Percentiles rank a stretch among this genome's conserved stretches.
Evolutionary conservation across 1,140 invertebrate genomes (phyloP).

Genomic region (roundworm (Caenorhabditis elegans)): WBcel235 BX284602.5:15162001-15162500

Average conservation of each 20-base stretch:
- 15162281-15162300: conserved; percentile 60
- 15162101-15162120: conserved; percentile 59
- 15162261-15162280: conserved; percentile 59
- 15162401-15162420: conserved; percentile 61
- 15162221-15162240: background rate
- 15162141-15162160: conserved; percentile 60
- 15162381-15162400: conserved; percentile 62
- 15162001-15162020: conserved; percentile 59
- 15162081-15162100: conserved; percentile 44
- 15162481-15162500: conserved; percentile 46
- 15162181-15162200: conserved; percentile 29
- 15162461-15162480: conserved; percentile 64
- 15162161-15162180: conserved; percentile 62
- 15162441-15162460: conserved; percentile 62
- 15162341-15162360: conserved; percentile 59
- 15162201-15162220: background rate
- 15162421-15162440: conserved; percentile 62
- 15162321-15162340: conserved; percentile 62
- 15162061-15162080: conserved; percentile 50
- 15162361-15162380: conserved; percentile 62
- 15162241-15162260: conserved; percentile 48
- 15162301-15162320: conserved; percentile 58
- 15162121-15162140: conserved; percentile 62
- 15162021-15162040: conserved; percentile 60
- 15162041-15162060: conserved; percentile 58